Conservation (phyloP, 2,888 invertebrate genomes). For the Lasioglossum oenotherae region DNA sequence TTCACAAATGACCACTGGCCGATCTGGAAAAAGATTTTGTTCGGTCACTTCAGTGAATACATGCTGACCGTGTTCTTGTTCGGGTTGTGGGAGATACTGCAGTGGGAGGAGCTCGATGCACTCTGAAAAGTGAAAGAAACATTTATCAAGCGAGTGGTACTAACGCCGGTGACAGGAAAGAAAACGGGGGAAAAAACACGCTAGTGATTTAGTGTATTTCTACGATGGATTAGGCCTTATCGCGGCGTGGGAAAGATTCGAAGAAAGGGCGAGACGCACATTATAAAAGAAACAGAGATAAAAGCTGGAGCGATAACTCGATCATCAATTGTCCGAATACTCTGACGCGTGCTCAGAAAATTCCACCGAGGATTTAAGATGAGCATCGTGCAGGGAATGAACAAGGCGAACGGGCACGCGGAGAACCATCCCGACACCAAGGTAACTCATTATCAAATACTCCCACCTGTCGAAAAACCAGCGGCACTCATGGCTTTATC, state of each 20-base stretch:
- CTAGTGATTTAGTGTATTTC: slow-evolving; percentile 8
- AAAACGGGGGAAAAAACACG: background rate
- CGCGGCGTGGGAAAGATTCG: background rate
- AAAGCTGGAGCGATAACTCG: slow-evolving; percentile 11
- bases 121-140: background rate
- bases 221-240: background rate
- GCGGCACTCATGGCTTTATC: background rate
- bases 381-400: slow-evolving; percentile 14
- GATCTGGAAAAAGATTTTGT: slow-evolving; percentile 10
- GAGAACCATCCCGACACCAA: slow-evolving; percentile 26
- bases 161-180: background rate
- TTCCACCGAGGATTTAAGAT: background rate
- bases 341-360: background rate
- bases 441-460: slow-evolving; percentile 44
- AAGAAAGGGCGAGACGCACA: background rate
- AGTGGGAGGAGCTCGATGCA: background rate
- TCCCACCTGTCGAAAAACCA: background rate
- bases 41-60: slow-evolving; percentile 21
- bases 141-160: background rate
- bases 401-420: slow-evolving; percentile 21
- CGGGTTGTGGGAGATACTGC: background rate
- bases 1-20: background rate
- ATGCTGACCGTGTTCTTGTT: slow-evolving; percentile 18
- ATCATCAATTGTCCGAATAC: background rate
- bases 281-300: slow-evolving; percentile 3